Conservation (phyloP, 2,888 invertebrate genomes). For the Gastracanthus pulcherrimus region DNA sequence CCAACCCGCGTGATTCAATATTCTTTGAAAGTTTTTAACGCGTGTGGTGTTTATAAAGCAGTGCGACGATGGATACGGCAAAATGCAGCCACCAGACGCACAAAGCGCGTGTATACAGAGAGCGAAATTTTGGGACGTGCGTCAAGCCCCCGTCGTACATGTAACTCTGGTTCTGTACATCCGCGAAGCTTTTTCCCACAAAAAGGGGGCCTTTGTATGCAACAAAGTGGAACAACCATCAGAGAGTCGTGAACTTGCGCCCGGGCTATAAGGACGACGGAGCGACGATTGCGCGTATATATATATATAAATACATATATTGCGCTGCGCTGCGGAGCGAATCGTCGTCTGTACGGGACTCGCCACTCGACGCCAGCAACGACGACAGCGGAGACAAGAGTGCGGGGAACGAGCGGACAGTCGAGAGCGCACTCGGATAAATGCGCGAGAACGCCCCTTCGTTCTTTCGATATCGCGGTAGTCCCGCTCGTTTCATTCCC, state of each 20-base stretch:
- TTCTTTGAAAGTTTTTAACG: conserved; percentile 30
- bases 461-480: neutral
- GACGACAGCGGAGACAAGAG: neutral
- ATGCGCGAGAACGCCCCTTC: neutral
- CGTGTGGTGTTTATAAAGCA: conserved; percentile 33
- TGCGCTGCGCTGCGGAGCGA: no score
- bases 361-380: neutral
- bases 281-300: neutral
- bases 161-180: neutral
- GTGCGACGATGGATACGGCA: neutral
- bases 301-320: no score
- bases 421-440: neutral
- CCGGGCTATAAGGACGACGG: neutral
- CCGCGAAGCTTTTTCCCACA: neutral
- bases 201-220: neutral
- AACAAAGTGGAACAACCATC: neutral
- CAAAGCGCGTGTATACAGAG: neutral
- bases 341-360: no score
- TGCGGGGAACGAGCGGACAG: neutral
- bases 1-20: conserved; percentile 10
- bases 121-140: conserved; percentile 1
- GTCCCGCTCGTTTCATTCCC: neutral
- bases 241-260: neutral
- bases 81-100: neutral
- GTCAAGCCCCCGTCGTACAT: neutral